Evolutionary conservation across 2,797 vertebrate genomes (phyloP), one percentile per base, ranked within the genome.

Genomic region (Microtus californicus): DNA sequence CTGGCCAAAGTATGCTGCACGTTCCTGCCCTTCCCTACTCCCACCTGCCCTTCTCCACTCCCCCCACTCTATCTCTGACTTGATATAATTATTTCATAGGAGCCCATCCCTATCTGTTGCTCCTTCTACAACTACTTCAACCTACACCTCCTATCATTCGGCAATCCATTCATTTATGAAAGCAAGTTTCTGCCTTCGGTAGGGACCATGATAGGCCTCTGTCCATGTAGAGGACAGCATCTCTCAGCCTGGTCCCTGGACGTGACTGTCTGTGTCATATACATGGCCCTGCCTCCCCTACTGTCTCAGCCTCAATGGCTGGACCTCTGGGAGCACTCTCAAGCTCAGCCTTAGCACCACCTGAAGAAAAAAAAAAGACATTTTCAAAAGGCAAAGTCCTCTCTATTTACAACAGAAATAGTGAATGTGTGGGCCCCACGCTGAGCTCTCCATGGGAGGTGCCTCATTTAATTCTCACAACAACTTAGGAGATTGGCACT

Each of bases 401-500:
- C 15, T 40, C 40, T 37, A 48, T 29, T 81, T 78, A 78, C 5
- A 69, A 78, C 63, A 91, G 76, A 94, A 87, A 92, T 79, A 74
- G 51, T 56, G 74, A 25, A 59, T 13, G 34, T 27, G 48, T 0
- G 13, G 34, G 40, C 59, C 25, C 40, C 87, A 67, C 25, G 43
- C 48, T 54, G 63, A 91, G 95, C 76, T 45, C 37, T 59, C 89
- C 43, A n/a, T 21, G 29, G 76, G 40, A 87, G 91, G 34, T 65
- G 92, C 37, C 90, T 96, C 93, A 59, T 93, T 87, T 87, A 95
- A 95, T 82, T 92, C 69, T 87, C 61, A 15, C 45, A 40, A 56
- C 31, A 79, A 19, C 27, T 37, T 48, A 40, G 7, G 81, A 78
- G 54, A 65, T 7, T 82, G 91, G 40, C 73, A n/a, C 69, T 48